Evolutionary conservation across 1,140 invertebrate species (phyloP).

Genomic region (Thaumatotibia leucotreta): DNA sequence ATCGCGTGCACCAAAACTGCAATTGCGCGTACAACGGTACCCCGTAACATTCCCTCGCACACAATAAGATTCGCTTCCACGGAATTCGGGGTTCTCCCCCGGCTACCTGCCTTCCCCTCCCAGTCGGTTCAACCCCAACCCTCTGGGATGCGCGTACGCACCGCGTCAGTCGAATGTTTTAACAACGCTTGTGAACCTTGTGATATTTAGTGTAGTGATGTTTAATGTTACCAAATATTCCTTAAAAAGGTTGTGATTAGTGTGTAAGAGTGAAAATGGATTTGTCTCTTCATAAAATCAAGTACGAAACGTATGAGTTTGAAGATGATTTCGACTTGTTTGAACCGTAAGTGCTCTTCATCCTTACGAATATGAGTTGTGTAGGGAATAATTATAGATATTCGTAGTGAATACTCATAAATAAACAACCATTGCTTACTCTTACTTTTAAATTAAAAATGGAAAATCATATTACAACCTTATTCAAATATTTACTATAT

Average conservation of each 20-base stretch:
- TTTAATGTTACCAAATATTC: conserved; percentile 32
- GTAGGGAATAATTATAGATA: no score
- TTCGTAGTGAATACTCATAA: no score
- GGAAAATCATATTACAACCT: no score
- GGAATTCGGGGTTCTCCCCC: conserved; percentile 12
- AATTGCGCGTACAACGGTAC: neutral
- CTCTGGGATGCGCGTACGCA: neutral
- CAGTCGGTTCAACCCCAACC: conserved; percentile 4
- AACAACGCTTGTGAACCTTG: conserved; percentile 16
- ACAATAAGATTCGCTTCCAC: conserved; percentile 9
- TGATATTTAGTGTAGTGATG: conserved; percentile 34
- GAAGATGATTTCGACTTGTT: conserved; percentile 26
- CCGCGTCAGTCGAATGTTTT: neutral
- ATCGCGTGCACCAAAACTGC: neutral
- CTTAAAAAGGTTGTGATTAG: conserved; percentile 19
- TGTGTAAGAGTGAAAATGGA: conserved; percentile 42
- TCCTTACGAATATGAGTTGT: neutral
- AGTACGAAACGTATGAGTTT: conserved; percentile 48
- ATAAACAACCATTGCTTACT: no score
- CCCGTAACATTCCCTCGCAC: neutral
- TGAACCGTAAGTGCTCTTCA: conserved; percentile 37
- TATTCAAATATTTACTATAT: no score
- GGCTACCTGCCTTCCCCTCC: conserved; percentile 7
- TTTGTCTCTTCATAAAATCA: conserved; percentile 55
- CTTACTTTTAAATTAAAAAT: no score